Evolutionary conservation across 2,113 vertebrate genomes (phyloP).

Genomic region (Eurypyga helias): DNA sequence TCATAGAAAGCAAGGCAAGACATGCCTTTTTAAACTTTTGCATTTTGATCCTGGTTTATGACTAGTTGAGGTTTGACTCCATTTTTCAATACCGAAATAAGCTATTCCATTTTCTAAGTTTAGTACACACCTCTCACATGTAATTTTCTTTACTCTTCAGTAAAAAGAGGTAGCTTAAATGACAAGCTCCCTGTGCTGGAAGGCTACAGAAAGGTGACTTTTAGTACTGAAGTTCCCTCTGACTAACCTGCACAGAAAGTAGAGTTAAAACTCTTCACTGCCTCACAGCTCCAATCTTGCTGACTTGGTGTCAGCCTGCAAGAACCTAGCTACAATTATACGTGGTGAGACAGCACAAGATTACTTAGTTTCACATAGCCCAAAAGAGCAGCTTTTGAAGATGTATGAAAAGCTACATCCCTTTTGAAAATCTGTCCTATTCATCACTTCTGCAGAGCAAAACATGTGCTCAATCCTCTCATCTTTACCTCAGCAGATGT

Average conservation of each 20-base stretch:
- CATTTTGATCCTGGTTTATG: not conserved
- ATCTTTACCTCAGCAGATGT: not conserved
- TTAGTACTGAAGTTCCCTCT: not conserved
- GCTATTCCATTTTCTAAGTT: not conserved
- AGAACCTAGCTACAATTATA: not conserved
- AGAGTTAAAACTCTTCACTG: not conserved
- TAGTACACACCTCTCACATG: not conserved
- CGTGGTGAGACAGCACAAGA: not conserved
- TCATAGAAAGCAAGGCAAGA: too few relatives aligned
- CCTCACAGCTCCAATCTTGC: not conserved
- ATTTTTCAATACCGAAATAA: not conserved
- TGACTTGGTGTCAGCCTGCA: not conserved
- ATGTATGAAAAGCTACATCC: not conserved
- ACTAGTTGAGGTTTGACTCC: not conserved
- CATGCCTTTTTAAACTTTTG: not conserved
- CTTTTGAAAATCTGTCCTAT: not conserved
- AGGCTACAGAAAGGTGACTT: not conserved
- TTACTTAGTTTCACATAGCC: not conserved
- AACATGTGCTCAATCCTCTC: not conserved
- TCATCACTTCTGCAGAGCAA: not conserved
- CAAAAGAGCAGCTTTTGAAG: slow-evolving; percentile 1
- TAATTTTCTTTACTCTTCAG: not conserved
- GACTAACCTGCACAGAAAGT: not conserved
- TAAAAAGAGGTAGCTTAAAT: not conserved
- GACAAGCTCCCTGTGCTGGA: not conserved